Evolutionary conservation across 2,113 vertebrate species (phyloP).

Genomic region (Hypomesus transpacificus): DNA sequence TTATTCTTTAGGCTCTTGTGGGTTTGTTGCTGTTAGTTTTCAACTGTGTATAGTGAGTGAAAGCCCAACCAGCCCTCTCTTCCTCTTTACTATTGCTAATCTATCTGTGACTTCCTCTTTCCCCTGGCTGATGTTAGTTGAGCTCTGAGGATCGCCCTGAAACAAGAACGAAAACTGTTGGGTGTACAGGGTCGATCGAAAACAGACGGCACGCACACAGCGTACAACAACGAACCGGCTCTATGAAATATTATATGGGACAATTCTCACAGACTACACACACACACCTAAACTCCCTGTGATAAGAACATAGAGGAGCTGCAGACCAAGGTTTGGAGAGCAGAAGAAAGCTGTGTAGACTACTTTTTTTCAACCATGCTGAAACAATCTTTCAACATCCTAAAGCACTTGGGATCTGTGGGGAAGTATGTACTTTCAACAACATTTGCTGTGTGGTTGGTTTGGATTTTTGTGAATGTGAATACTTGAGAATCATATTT

Average conservation of each 20-base stretch:
- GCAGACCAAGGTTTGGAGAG: slow-evolving; percentile 3
- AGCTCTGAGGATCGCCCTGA: slow-evolving; percentile 18
- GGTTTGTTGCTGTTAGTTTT: no score
- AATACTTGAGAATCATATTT: background rate
- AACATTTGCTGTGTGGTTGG: background rate
- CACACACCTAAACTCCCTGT: background rate
- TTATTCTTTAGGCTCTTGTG: no score
- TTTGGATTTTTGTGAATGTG: background rate
- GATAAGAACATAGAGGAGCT: slow-evolving; percentile 7
- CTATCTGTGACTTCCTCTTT: slow-evolving; percentile 72
- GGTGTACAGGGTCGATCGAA: background rate
- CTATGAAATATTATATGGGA: slow-evolving; percentile 21
- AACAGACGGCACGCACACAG: background rate
- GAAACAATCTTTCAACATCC: slow-evolving; percentile 70
- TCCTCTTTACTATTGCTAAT: slow-evolving; percentile 15
- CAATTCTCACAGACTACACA: background rate
- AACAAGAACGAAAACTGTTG: slow-evolving; percentile 51
- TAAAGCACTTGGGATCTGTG: slow-evolving; percentile 66
- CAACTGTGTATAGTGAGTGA: slow-evolving; percentile 4
- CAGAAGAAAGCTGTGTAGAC: slow-evolving; percentile 4
- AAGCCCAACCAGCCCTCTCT: slow-evolving; percentile 42
- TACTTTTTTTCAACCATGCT: slow-evolving; percentile 60
- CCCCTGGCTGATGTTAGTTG: slow-evolving; percentile 15
- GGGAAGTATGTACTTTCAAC: slow-evolving; percentile 53
- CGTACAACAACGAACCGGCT: background rate